Percentiles rank a stretch among this genome's conserved stretches.
Evolutionary conservation across 1,140 invertebrate genomes (phyloP).

Genomic region (Gonatopus flavifemur): DNA sequence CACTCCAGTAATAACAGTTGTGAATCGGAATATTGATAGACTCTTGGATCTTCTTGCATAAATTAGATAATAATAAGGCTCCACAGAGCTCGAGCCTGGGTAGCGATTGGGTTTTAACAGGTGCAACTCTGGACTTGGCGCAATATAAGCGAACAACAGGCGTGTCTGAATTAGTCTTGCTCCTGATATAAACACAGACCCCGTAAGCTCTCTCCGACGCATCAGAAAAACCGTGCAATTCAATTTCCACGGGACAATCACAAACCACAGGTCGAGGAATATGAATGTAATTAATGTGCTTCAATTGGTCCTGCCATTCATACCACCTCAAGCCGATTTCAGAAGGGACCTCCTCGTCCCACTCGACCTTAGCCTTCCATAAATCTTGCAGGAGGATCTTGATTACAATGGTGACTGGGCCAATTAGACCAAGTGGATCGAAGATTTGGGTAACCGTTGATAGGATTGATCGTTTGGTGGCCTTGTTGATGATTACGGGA

Average conservation of each 20-base stretch:
- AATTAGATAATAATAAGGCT: no score
- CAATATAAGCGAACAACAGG: no score
- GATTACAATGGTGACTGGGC: not conserved
- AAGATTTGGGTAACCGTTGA: constrained; percentile 30
- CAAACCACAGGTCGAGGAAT: constrained; percentile 25
- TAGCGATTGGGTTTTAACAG: no score
- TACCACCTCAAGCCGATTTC: constrained; percentile 4
- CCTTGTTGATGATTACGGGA: not conserved
- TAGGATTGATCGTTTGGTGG: constrained; percentile 35
- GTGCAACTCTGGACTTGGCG: no score
- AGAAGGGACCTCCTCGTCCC: constrained; percentile 1
- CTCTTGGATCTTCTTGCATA: not conserved
- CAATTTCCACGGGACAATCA: constrained; percentile 8
- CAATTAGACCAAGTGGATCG: constrained; percentile 23
- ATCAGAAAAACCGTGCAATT: constrained; percentile 15
- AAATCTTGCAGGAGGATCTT: constrained; percentile 14
- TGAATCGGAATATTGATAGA: not conserved
- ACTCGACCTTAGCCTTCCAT: constrained; percentile 4
- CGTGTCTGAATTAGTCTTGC: no score
- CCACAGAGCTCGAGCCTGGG: no score
- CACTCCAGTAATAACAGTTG: constrained; percentile 13
- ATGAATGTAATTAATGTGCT: not conserved
- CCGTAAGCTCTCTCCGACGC: constrained; percentile 5
- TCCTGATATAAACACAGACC: constrained; percentile 8
- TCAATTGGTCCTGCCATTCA: not conserved